A percentile compares a stretch with the other conserved stretches of the same genome.
These are phyloP conservation scores for Conops quadrifasciatus DNA, from an alignment of 2,888 invertebrate species.

Conservation along the genomic window DNA sequence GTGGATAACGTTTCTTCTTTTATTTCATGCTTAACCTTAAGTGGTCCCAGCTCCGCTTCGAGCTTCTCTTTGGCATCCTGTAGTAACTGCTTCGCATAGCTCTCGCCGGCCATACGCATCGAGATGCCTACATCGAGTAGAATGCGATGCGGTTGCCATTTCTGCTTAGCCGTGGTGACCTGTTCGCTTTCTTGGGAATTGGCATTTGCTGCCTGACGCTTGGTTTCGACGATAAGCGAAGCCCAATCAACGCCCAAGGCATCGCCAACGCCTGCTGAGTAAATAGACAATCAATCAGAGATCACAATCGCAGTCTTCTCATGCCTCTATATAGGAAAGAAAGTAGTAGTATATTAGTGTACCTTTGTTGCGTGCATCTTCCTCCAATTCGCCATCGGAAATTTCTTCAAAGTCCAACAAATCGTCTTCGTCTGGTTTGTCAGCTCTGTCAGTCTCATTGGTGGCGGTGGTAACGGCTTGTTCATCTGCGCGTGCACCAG, in stretches of 20 bases:
- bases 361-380: conserved; percentile 77
- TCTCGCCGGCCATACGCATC: conserved; percentile 77
- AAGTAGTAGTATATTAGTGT: background rate
- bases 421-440: conserved; percentile 61
- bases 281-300: background rate
- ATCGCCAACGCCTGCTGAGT: conserved; percentile 73
- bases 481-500: conserved; percentile 1
- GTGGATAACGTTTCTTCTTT: conserved; percentile 43
- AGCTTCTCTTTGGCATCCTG: conserved; percentile 58
- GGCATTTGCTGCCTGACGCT: conserved; percentile 55
- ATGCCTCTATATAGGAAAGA: too few relatives aligned
- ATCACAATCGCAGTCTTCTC: background rate
- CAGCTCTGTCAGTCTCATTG: conserved; percentile 49
- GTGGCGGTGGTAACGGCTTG: too few relatives aligned
- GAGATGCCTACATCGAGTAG: conserved; percentile 84
- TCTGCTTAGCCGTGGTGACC: conserved; percentile 72
- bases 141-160: conserved; percentile 83
- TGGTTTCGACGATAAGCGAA: conserved; percentile 83
- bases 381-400: conserved; percentile 88
- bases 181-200: conserved; percentile 58
- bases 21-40: conserved; percentile 47
- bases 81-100: conserved; percentile 67
- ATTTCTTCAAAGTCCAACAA: conserved; percentile 87
- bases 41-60: conserved; percentile 47
- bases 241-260: conserved; percentile 97